phyloP scores from a whole-genome alignment of 2,888 invertebrate species.

The Gnatocerus cornutus region DNA sequence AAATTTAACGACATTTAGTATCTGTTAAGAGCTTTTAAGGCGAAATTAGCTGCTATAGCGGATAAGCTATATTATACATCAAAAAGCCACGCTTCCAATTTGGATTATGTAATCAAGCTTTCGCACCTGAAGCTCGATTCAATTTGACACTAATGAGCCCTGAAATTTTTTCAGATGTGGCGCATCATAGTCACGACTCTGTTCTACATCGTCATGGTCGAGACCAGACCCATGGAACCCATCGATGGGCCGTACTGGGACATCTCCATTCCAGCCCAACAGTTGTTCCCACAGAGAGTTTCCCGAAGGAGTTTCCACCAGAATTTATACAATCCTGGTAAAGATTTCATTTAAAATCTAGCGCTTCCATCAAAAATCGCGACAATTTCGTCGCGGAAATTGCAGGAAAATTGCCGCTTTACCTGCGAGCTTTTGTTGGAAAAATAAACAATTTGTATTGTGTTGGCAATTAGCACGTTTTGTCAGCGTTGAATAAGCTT shows the following conservation, averaged over 20 bases:
- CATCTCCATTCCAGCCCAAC: conserved; percentile 49
- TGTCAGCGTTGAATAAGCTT: too few species aligned
- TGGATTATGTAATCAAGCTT: conserved; percentile 42
- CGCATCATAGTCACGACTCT: conserved; percentile 58
- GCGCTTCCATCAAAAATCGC: conserved; percentile 11
- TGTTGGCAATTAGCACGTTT: too few species aligned
- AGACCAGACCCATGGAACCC: conserved; percentile 57
- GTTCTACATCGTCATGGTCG: conserved; percentile 56
- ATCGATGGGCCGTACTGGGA: conserved; percentile 60
- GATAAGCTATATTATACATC: conserved; percentile 37
- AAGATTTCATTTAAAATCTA: conserved; percentile 9
- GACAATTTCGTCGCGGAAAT: too few species aligned
- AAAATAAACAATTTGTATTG: too few species aligned
- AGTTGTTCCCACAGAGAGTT: conserved; percentile 50
- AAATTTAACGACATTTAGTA: conserved; percentile 23
- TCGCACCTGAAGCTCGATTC: conserved; percentile 35
- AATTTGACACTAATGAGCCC: too few species aligned
- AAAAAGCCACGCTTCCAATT: conserved; percentile 49
- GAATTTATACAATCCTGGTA: conserved; percentile 54
- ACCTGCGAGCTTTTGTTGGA: too few species aligned
- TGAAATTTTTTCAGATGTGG: conserved; percentile 61
- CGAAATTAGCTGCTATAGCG: conserved; percentile 19
- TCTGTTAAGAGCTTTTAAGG: conserved; percentile 41
- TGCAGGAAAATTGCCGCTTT: too few species aligned
- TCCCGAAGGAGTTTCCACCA: conserved; percentile 56